These are phyloP conservation scores for Micromys minutus DNA, from an alignment of 2,113 vertebrate genomes.

Conservation along the genomic window DNA sequence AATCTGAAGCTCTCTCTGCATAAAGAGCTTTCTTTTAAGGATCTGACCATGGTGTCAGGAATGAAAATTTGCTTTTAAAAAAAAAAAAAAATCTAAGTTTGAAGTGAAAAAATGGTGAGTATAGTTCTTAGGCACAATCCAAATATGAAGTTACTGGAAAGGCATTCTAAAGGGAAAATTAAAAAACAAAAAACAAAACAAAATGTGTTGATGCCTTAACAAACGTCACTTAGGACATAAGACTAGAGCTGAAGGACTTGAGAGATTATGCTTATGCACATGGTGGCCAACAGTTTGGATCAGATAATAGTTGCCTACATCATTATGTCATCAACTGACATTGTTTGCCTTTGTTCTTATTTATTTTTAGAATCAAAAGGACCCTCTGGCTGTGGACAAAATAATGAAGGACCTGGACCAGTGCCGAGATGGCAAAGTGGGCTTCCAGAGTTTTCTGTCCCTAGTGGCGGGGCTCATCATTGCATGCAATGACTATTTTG, in stretches of 20 bases:
- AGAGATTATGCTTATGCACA: not conserved
- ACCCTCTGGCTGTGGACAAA: constrained; percentile 84
- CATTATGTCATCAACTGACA: not conserved
- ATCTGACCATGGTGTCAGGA: not conserved
- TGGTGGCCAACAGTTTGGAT: not conserved
- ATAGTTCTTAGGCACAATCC: not conserved
- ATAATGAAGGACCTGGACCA: constrained; percentile 88
- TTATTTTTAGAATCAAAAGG: constrained; percentile 83
- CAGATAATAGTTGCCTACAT: not conserved
- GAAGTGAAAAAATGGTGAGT: not conserved
- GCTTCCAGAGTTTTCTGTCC: constrained; percentile 86
- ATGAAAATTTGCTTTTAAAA: not conserved
- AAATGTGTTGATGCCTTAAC: not conserved
- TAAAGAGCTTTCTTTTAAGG: not conserved
- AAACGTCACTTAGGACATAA: not conserved
- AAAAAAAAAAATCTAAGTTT: not conserved
- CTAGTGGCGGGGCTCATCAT: constrained; percentile 86
- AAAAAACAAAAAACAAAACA: not conserved
- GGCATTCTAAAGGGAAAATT: not conserved
- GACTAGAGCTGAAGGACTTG: not conserved
- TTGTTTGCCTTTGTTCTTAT: constrained; percentile 24
- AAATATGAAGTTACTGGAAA: constrained; percentile 33
- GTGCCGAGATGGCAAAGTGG: constrained; percentile 83
- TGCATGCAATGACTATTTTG: constrained; percentile 87
- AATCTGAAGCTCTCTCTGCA: not conserved